Base-by-base conservation (phyloP, 1,140 invertebrate genomes). In the Stratiolaelaps scimitus region DNA sequence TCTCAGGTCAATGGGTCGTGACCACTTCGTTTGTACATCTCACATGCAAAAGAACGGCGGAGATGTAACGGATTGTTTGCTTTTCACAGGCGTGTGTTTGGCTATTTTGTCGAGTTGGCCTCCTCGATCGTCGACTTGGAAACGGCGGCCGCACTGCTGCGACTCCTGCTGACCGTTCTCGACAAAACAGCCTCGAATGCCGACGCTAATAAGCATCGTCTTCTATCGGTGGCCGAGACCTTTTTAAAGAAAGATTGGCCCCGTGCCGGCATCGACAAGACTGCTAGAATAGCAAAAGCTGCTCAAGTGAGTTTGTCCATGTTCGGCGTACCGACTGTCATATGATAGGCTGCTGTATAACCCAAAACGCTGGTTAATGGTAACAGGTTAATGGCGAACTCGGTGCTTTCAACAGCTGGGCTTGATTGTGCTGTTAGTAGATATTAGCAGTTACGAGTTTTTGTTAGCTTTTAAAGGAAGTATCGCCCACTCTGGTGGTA, bases 121-220 rank as follows among this genome's bases (percentile, higher is more conserved):
- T 15, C 53, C 2, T 60, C 53, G 13, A 26, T 60, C 26, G 34
- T 17, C 20, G 53, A 60, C 10, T 23, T 60, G 53, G 26, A 60
- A 17, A 60, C 53, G 20, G 53, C 53, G 10, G 53, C 53, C 26
- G 53, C 53, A 6, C 34, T 60, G 13, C 15, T 60, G 26, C 53
- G 23, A 20, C 23, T 60, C 15, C 20, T 60, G 13, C 53, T 60
- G 2, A 60, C 53, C 17, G 53, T 60, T 10, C 23, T 60, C 17
- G 53, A 60, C 10, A 60, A 60, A 26, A 60, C 53, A 2, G 53
- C 53, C 17, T 60, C 53, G 26, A 60, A 60, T 34, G 53, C 53
- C 1, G 53, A 60, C 23, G 26, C 53, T 17, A 60, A 60, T 60
- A 60, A 60, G 53, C 53, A 26, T 17, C 26, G 34, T 26, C 53